These are phyloP conservation scores for Scelioninae gen. 2 DNA, from an alignment of 2,888 invertebrate genomes.

Conservation along the genomic window DNA sequence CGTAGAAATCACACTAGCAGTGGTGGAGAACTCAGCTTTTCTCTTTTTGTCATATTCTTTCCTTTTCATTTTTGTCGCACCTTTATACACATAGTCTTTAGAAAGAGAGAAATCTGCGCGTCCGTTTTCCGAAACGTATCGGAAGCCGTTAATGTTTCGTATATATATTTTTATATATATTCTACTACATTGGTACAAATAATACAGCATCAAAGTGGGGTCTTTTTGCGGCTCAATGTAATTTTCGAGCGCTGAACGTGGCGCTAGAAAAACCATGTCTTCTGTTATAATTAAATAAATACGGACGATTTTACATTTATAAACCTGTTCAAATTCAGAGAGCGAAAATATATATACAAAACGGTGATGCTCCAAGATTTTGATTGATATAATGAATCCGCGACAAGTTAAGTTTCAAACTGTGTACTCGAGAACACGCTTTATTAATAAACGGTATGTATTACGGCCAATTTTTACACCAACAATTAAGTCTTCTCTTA, in stretches of 20 bases:
- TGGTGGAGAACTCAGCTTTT: conserved; percentile 68
- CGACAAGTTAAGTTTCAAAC: conserved; percentile 26
- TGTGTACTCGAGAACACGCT: conserved; percentile 27
- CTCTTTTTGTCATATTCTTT: conserved; percentile 21
- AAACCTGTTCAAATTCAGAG: conserved; percentile 49
- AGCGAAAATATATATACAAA: conserved; percentile 47
- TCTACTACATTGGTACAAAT: conserved; percentile 58
- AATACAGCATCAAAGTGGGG: conserved; percentile 54
- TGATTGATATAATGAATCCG: conserved; percentile 19
- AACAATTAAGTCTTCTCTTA: conserved; percentile 31
- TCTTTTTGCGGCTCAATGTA: conserved; percentile 53
- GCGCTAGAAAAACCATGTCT: conserved; percentile 29
- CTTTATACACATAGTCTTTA: conserved; percentile 45
- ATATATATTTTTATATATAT: conserved; percentile 53
- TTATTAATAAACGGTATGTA: conserved; percentile 27
- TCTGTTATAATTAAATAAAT: conserved; percentile 23
- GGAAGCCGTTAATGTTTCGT: conserved; percentile 53
- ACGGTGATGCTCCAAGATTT: conserved; percentile 29
- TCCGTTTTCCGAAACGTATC: conserved; percentile 37
- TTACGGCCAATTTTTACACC: conserved; percentile 28
- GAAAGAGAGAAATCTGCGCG: conserved; percentile 45
- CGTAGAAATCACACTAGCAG: conserved; percentile 74
- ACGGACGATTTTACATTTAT: conserved; percentile 36
- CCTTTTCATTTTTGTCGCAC: conserved; percentile 22
- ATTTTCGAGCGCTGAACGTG: conserved; percentile 27